Evolutionary conservation across 2,888 invertebrate genomes (phyloP), one percentile per base, ranked within the genome.

Genomic region (Nephrotoma appendiculata): DNA sequence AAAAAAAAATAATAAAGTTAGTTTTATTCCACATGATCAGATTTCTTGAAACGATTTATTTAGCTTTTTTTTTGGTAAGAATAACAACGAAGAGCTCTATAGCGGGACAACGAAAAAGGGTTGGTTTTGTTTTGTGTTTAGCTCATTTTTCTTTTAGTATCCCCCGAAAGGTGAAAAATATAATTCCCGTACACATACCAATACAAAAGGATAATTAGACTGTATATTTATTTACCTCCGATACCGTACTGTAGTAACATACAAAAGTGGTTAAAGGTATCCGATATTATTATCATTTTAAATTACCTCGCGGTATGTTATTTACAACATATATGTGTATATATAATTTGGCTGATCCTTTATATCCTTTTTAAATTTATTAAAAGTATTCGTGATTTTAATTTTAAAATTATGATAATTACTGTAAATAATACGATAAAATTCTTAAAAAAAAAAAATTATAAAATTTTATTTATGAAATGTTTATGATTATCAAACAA

Each of bases 21-120:
- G 6, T 42, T 84, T 41, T 42, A 84, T 84, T 84, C 84, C 84
- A 84, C 84, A 84, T 84, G 84, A 84, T 84, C 84, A 84, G 84
- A 84, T 84, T 84, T 84, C 84, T 84, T 84, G 84, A 84, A 84
- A 42, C 41, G 84, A 84, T 84, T 84, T 84, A 84, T 41, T 84
- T 42, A 31, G 31, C 15, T 71, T 71, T 71, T 19, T 15, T n/a
- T 52, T 15, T 52, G 5, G 57, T 57, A 57, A 57, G 57, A 57
- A 57, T 57, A 57, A 19, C 57, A 57, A 57, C 57, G 57, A 19
- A 9, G 19, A 19, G 15, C 57, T 57, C 57, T 57, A 9, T 57
- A 71, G 71, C 71, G 9, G 71, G 71, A 31, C 71, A 31, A 11
- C 31, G 31, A 71, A 71, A 57, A 71, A 71, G 71, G 71, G 71